These are phyloP conservation scores for Cylloceria caligata DNA, from an alignment of 2,888 invertebrate genomes.

Conservation along the genomic window DNA sequence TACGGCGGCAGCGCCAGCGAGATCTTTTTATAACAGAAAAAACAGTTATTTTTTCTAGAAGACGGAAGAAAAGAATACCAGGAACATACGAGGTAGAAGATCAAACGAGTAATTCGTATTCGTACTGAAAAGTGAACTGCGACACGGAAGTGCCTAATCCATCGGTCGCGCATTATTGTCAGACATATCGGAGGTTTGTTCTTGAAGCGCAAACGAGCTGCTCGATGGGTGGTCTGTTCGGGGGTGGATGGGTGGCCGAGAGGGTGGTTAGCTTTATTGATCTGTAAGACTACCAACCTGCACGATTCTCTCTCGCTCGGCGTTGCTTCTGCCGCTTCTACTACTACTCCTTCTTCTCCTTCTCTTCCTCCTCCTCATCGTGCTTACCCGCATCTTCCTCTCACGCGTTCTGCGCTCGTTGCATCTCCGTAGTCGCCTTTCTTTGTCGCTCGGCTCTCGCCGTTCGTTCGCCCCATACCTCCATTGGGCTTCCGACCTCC, in stretches of 20 bases:
- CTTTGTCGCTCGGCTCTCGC: constrained; percentile 54
- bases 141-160: constrained; percentile 81
- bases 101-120: not conserved
- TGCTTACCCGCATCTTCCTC: constrained; percentile 69
- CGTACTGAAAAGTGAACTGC: not conserved
- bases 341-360: constrained; percentile 69
- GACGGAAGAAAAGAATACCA: not conserved
- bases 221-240: constrained; percentile 68
- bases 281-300: constrained; percentile 84
- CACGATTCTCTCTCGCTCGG: constrained; percentile 76
- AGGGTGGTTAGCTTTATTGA: constrained; percentile 85
- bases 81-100: not conserved
- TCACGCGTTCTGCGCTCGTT: constrained; percentile 48
- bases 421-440: too few species aligned
- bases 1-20: too few species aligned
- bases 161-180: constrained; percentile 82
- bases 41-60: not conserved
- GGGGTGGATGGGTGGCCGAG: constrained; percentile 75
- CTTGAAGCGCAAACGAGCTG: constrained; percentile 79
- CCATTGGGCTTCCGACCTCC: constrained; percentile 56
- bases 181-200: constrained; percentile 84
- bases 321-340: constrained; percentile 68
- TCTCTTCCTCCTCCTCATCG: constrained; percentile 71
- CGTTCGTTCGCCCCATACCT: constrained; percentile 52
- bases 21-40: too few species aligned